phyloP scores from a whole-genome alignment of 64 coral and sea anemone genomes.

The Montipora foliosa region DNA sequence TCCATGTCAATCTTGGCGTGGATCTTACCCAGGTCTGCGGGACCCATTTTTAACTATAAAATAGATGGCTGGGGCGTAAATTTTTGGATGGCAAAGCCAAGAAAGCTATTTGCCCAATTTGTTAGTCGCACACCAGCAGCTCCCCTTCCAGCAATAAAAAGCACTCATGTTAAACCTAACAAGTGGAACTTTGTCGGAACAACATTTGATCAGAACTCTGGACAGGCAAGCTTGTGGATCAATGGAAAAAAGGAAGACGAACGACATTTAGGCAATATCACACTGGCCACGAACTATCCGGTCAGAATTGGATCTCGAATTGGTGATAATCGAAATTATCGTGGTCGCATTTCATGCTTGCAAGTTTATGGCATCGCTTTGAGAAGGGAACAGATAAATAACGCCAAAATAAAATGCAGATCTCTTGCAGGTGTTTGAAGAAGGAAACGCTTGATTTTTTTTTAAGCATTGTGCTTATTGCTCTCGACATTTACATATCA shows the following conservation, averaged over 20 bases:
- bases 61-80: conserved; percentile 21
- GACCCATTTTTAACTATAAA: conserved; percentile 54
- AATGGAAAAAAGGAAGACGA: conserved; percentile 28
- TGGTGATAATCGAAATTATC: conserved; percentile 24
- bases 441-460: too few relatives aligned
- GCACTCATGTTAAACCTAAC: background rate
- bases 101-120: conserved; percentile 17
- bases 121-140: background rate
- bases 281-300: conserved; percentile 32
- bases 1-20: conserved; percentile 13
- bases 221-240: conserved; percentile 38
- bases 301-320: conserved; percentile 60
- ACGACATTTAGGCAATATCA: conserved; percentile 15
- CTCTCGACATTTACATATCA: too few relatives aligned
- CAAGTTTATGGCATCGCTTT: background rate
- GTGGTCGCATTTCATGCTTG: conserved; percentile 50
- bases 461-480: too few relatives aligned
- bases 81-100: conserved; percentile 2
- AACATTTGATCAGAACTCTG: conserved; percentile 18
- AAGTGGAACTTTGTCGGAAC: conserved; percentile 43
- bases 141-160: background rate
- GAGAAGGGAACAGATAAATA: background rate
- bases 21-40: background rate
- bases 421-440: background rate
- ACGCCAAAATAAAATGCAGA: background rate